Conservation (phyloP, 2,888 invertebrate genomes). For the Cerceris rybyensis region DNA sequence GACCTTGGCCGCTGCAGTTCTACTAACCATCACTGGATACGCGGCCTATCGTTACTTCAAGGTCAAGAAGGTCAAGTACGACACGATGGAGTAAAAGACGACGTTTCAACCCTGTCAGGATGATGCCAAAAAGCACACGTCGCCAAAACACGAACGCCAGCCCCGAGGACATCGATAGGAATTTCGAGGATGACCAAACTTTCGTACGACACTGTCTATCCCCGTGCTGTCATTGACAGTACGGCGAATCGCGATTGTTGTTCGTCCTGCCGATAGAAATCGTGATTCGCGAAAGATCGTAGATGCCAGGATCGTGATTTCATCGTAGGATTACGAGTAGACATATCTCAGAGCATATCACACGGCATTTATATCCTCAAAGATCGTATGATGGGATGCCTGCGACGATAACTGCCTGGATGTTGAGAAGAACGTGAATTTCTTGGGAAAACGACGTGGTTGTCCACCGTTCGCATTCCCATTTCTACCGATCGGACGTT, state of each 20-base stretch:
- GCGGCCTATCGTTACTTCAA: slow-evolving; percentile 93
- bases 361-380: background rate
- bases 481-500: background rate
- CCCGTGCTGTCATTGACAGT: background rate
- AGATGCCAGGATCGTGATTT: slow-evolving; percentile 1
- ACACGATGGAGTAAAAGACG: slow-evolving; percentile 91
- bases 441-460: background rate
- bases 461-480: background rate
- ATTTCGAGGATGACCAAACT: slow-evolving; percentile 13
- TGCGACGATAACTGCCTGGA: background rate
- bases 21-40: slow-evolving; percentile 92
- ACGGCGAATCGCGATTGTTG: background rate
- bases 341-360: slow-evolving; percentile 15
- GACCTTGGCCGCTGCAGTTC: slow-evolving; percentile 90
- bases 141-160: slow-evolving; percentile 32
- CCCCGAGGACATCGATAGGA: background rate
- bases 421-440: background rate
- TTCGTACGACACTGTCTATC: slow-evolving; percentile 1
- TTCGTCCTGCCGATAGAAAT: background rate
- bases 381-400: background rate
- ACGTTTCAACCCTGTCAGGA: slow-evolving; percentile 20
- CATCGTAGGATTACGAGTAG: background rate
- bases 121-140: slow-evolving; percentile 47
- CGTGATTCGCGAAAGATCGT: background rate
- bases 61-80: slow-evolving; percentile 95